A percentile compares a stretch with the other conserved stretches of the same genome.
These are phyloP conservation scores for Psettodes erumei DNA, from an alignment of 2,113 vertebrate genomes.

Conservation along the genomic window DNA sequence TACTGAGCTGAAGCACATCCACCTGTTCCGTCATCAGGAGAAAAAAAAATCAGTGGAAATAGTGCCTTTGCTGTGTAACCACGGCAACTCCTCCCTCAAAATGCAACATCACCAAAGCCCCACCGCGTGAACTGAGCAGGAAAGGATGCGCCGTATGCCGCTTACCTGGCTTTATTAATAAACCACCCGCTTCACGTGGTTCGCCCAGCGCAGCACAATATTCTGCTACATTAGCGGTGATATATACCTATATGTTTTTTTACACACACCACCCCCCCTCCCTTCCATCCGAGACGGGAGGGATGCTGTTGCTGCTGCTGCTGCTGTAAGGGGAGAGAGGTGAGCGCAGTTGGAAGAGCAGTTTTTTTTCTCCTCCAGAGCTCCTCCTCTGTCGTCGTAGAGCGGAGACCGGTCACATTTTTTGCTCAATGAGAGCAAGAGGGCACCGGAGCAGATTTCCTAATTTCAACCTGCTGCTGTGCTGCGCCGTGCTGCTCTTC, in stretches of 20 bases:
- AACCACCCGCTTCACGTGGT: constrained; percentile 60
- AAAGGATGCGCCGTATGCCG: constrained; percentile 33
- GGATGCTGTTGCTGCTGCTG: constrained; percentile 53
- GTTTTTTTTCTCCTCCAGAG: constrained; percentile 37
- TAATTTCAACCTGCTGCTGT: constrained; percentile 61
- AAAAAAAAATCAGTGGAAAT: constrained; percentile 32
- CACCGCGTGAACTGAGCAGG: constrained; percentile 30
- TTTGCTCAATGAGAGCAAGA: constrained; percentile 76
- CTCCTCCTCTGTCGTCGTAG: constrained; percentile 78
- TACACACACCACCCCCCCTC: not conserved
- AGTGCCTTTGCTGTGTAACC: constrained; percentile 76
- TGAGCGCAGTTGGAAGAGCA: constrained; percentile 70
- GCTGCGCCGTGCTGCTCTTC: constrained; percentile 48
- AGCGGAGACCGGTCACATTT: constrained; percentile 68
- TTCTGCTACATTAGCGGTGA: constrained; percentile 52
- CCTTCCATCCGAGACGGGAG: constrained; percentile 43
- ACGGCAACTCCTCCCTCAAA: constrained; percentile 79
- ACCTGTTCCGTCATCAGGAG: constrained; percentile 56
- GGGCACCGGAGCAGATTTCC: constrained; percentile 73
- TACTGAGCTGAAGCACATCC: constrained; percentile 38
- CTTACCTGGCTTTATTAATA: constrained; percentile 68
- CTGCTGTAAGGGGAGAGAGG: constrained; percentile 55
- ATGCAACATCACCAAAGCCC: constrained; percentile 58
- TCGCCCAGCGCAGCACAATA: constrained; percentile 37
- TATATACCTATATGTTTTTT: constrained; percentile 4